Conservation (phyloP, 2,888 invertebrate genomes). For the Phaonia tiefii region DNA sequence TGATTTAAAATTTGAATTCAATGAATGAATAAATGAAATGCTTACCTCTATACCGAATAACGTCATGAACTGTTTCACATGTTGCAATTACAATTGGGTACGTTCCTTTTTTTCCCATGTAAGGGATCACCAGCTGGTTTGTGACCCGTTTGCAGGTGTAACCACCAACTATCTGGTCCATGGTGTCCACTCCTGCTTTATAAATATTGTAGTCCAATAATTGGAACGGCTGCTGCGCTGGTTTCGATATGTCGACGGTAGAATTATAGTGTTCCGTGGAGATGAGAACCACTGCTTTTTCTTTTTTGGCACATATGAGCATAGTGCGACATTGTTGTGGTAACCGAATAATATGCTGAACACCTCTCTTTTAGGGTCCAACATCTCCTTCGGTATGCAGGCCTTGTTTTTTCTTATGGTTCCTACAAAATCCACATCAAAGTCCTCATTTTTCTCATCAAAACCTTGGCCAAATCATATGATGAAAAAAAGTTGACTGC, state of each 20-base stretch:
- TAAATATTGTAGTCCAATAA: constrained; percentile 25
- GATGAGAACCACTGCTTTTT: no score
- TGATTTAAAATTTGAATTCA: neutral
- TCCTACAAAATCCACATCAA: constrained; percentile 19
- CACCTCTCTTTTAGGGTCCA: constrained; percentile 18
- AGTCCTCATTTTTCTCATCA: no score
- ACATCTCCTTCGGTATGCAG: no score
- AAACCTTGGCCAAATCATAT: constrained; percentile 33
- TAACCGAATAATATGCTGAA: constrained; percentile 27
- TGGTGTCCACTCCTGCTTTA: no score
- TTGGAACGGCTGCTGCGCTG: constrained; percentile 16
- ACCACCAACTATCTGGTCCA: no score
- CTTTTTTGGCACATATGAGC: no score
- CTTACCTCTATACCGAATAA: no score
- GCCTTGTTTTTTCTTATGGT: no score
- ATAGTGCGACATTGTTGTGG: no score
- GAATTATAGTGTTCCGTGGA: constrained; percentile 1
- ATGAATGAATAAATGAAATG: no score
- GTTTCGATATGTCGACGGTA: constrained; percentile 20
- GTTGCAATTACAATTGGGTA: constrained; percentile 18
- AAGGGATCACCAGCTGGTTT: constrained; percentile 33
- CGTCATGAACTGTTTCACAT: constrained; percentile 18
- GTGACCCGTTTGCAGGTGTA: constrained; percentile 25
- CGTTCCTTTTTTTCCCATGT: constrained; percentile 19
- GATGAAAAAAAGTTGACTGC: constrained; percentile 21